Evolutionary conservation across 92 coral and sea anemone species (phyloP).

Genomic region (Heteractis magnifica): DNA sequence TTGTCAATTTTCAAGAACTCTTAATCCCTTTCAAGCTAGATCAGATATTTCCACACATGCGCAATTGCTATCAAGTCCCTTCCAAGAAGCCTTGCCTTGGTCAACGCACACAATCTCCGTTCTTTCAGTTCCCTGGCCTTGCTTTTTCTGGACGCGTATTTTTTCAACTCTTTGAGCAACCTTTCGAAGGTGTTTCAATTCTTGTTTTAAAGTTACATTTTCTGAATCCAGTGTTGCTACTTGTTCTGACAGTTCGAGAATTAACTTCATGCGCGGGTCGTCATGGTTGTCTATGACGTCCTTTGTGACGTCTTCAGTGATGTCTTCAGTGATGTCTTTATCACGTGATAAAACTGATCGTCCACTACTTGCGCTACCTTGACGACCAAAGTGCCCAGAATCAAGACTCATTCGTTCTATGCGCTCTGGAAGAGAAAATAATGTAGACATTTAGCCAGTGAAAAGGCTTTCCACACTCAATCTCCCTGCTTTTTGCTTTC

Average conservation of each 20-base stretch:
- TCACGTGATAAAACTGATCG: conserved; percentile 21
- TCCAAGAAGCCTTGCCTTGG: conserved; percentile 6
- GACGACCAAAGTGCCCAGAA: conserved; percentile 47
- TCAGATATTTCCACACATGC: conserved; percentile 4
- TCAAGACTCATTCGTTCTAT: conserved; percentile 49
- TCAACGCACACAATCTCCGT: conserved; percentile 5
- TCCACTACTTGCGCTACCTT: conserved; percentile 48
- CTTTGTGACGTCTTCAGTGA: not conserved
- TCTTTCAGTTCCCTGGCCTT: not conserved
- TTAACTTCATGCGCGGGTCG: conserved; percentile 60
- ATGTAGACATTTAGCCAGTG: too few relatives aligned
- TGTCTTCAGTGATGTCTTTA: conserved; percentile 8
- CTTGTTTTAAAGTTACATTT: conserved; percentile 56
- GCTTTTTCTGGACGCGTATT: conserved; percentile 37
- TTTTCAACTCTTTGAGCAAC: conserved; percentile 62
- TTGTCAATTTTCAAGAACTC: not conserved
- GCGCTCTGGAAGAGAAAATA: conserved; percentile 35
- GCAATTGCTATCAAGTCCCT: not conserved
- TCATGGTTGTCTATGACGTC: conserved; percentile 29
- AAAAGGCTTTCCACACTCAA: too few relatives aligned
- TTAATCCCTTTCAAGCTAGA: not conserved
- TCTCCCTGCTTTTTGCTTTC: not conserved
- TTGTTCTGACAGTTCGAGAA: conserved; percentile 75
- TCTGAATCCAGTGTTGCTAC: conserved; percentile 66
- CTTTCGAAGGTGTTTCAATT: conserved; percentile 54